phyloP scores from a whole-genome alignment of 2,888 invertebrate species.

The Seira ritae region DNA sequence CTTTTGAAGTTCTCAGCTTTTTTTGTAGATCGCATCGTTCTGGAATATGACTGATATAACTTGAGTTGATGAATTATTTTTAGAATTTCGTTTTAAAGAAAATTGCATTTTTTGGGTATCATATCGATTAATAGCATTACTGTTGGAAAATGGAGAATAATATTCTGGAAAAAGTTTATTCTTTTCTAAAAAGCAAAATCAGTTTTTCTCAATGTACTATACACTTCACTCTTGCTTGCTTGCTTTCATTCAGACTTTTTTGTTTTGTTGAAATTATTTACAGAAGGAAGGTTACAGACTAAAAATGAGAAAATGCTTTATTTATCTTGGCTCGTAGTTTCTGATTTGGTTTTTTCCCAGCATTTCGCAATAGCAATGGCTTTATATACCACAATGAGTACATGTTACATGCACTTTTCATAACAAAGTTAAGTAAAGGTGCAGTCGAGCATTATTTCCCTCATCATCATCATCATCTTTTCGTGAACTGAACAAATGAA shows the following conservation, averaged over 20 bases:
- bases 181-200: not conserved
- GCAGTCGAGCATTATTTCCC: not conserved
- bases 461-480: not conserved
- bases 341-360: not conserved
- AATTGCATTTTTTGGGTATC: not conserved
- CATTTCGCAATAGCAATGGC: not conserved
- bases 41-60: not conserved
- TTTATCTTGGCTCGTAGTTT: not conserved
- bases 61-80: not conserved
- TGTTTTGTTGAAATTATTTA: not conserved
- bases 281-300: not conserved
- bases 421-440: not conserved
- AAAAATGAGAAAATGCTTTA: not conserved
- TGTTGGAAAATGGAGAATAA: not conserved
- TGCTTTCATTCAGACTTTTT: not conserved
- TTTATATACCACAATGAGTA: too few relatives aligned
- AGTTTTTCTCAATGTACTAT: not conserved
- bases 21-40: too few relatives aligned
- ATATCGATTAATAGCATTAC: not conserved
- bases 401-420: not conserved
- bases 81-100: not conserved
- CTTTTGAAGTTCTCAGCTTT: not conserved
- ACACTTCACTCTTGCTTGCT: not conserved
- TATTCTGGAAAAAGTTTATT: not conserved
- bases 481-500: slow-evolving; percentile 20